A percentile compares a stretch with the other conserved stretches of the same genome.
Conservation (phyloP, 2,113 vertebrate genomes). For the Crotalus viridis region DNA sequence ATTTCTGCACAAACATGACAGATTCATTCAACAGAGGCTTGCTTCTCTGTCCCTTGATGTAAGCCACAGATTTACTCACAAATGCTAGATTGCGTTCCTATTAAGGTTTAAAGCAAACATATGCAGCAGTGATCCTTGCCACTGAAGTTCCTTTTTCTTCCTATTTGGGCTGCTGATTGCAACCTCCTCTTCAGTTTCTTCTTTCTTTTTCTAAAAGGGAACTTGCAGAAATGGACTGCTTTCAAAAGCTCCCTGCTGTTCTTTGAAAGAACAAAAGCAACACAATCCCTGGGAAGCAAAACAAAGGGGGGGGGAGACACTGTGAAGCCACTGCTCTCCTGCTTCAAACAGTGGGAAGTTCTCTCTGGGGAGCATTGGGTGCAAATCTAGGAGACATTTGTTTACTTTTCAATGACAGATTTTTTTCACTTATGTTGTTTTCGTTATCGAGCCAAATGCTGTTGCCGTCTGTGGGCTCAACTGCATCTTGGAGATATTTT, state of each 20-base stretch:
- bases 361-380: not conserved
- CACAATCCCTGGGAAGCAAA: not conserved
- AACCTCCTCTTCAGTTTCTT: conserved; percentile 46
- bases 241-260: conserved; percentile 31
- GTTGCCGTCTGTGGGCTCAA: not conserved
- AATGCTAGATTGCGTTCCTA: not conserved
- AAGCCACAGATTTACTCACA: conserved; percentile 8
- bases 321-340: not conserved
- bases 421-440: not conserved
- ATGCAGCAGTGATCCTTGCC: conserved; percentile 36
- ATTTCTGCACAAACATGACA: not conserved
- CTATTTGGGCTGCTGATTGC: conserved; percentile 28
- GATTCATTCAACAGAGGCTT: not conserved
- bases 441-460: not conserved
- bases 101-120: conserved; percentile 4
- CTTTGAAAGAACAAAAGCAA: conserved; percentile 16
- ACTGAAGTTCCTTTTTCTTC: conserved; percentile 25
- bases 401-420: not conserved
- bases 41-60: conserved; percentile 13
- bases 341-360: not conserved
- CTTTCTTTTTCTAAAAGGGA: conserved; percentile 35
- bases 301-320: not conserved
- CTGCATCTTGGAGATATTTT: not conserved
- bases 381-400: not conserved
- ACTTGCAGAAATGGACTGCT: not conserved